Evolutionary conservation across 2,113 vertebrate genomes (phyloP).

Genomic region (Sula dactylatra): DNA sequence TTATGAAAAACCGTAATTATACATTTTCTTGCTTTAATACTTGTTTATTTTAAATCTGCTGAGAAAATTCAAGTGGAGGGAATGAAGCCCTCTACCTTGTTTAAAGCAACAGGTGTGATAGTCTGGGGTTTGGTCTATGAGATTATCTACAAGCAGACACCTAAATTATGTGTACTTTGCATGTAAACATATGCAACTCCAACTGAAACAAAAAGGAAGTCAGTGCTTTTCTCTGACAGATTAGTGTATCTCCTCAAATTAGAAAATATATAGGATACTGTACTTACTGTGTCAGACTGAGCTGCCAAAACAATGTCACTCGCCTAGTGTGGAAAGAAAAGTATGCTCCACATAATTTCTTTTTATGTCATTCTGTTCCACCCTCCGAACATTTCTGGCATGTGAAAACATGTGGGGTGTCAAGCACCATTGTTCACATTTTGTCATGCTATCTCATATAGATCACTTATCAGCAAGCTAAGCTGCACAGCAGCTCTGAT

Average conservation of each 20-base stretch:
- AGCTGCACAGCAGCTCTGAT: not conserved
- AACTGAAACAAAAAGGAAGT: not conserved
- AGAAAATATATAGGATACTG: not conserved
- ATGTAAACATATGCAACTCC: not conserved
- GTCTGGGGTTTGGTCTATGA: not conserved
- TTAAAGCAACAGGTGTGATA: not conserved
- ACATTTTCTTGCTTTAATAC: not conserved
- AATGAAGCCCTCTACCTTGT: not conserved
- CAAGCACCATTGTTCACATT: constrained; percentile 20
- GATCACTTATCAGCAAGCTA: not conserved
- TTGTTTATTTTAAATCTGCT: not conserved
- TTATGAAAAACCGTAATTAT: not conserved
- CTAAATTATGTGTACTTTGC: not conserved
- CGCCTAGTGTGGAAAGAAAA: not conserved
- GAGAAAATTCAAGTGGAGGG: not conserved
- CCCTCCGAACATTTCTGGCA: not conserved
- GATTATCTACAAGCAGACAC: not conserved
- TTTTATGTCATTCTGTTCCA: constrained; percentile 28
- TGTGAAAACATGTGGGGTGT: constrained; percentile 28
- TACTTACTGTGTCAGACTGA: not conserved
- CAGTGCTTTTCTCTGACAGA: not conserved
- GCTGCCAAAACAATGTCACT: constrained; percentile 45
- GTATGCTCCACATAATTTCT: not conserved
- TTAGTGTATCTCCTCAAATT: not conserved
- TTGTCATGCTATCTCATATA: not conserved